Evolutionary conservation across 1,140 invertebrate genomes (phyloP).

Genomic region (Neoseiulus cucumeris): DNA sequence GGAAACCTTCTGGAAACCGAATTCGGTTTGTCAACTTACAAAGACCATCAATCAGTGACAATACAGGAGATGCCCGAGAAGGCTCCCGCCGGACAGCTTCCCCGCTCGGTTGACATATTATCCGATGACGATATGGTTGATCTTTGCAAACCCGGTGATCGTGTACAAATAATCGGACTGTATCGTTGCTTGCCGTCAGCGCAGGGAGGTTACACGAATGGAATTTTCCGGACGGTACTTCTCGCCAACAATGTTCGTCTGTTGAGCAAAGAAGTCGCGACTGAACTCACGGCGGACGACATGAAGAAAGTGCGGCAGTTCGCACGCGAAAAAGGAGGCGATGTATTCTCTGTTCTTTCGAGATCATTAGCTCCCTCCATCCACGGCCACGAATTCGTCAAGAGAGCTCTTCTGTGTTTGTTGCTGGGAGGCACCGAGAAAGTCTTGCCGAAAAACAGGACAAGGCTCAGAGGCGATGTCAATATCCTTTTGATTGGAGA

Average conservation of each 20-base stretch:
- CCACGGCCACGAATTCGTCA: conserved; percentile 89
- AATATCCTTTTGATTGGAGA: conserved; percentile 94
- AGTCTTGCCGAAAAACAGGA: conserved; percentile 68
- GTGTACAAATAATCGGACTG: conserved; percentile 80
- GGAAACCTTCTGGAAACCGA: conserved; percentile 94
- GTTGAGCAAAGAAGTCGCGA: conserved; percentile 66
- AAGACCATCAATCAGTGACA: conserved; percentile 90
- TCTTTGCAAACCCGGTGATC: conserved; percentile 83
- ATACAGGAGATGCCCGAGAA: conserved; percentile 99
- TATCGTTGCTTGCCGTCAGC: conserved; percentile 85
- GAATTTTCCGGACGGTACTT: conserved; percentile 81
- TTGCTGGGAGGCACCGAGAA: conserved; percentile 90
- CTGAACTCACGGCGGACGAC: conserved; percentile 64
- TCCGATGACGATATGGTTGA: conserved; percentile 94
- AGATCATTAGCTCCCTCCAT: conserved; percentile 93
- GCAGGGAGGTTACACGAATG: conserved; percentile 74
- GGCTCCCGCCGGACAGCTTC: conserved; percentile 68
- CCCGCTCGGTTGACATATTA: conserved; percentile 79
- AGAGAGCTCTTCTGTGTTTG: conserved; percentile 86
- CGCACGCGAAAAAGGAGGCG: conserved; percentile 41
- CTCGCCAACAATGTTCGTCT: conserved; percentile 80
- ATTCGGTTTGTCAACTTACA: conserved; percentile 81
- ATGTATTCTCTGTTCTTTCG: conserved; percentile 75
- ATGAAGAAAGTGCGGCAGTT: conserved; percentile 73
- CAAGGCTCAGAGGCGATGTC: conserved; percentile 89